A percentile compares a stretch with the other conserved stretches of the same genome.
Evolutionary conservation across 1,140 invertebrate species (phyloP).

Genomic region (Drosophila subpulchrella): DNA sequence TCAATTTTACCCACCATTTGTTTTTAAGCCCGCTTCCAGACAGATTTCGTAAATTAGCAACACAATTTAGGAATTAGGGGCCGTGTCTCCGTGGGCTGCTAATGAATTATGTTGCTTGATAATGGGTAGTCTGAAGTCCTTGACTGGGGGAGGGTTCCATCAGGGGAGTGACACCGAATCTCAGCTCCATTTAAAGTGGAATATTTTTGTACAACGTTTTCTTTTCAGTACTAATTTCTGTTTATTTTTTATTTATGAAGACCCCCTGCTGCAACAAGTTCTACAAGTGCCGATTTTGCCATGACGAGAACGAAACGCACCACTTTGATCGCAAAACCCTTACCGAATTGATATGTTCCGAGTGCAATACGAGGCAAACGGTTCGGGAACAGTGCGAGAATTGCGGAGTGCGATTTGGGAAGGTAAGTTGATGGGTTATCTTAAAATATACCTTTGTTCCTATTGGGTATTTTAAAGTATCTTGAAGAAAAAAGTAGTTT

Average conservation of each 20-base stretch:
- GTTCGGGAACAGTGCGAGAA: conserved; percentile 91
- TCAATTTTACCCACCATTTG: conserved; percentile 1
- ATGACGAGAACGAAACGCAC: conserved; percentile 94
- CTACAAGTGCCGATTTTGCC: conserved; percentile 94
- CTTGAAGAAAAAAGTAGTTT: no score
- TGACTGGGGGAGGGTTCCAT: conserved; percentile 2
- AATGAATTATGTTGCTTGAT: conserved; percentile 32
- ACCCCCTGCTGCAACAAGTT: conserved; percentile 94
- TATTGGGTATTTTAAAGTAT: no score
- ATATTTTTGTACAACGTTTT: conserved; percentile 1
- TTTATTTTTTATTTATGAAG: conserved; percentile 84
- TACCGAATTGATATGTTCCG: conserved; percentile 91
- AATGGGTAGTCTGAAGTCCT: conserved; percentile 20
- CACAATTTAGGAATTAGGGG: conserved; percentile 31
- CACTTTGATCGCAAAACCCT: conserved; percentile 92
- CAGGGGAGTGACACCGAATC: no score
- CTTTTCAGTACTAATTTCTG: conserved; percentile 10
- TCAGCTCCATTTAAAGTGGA: not conserved
- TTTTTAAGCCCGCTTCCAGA: conserved; percentile 20
- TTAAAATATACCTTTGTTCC: no score
- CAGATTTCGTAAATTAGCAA: conserved; percentile 46
- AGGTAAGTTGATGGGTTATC: conserved; percentile 76
- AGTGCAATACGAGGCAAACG: conserved; percentile 92
- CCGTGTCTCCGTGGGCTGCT: conserved; percentile 14
- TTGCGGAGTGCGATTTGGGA: conserved; percentile 91